Conservation (phyloP, 2,113 vertebrate genomes). For the Mastomys natalensis region DNA sequence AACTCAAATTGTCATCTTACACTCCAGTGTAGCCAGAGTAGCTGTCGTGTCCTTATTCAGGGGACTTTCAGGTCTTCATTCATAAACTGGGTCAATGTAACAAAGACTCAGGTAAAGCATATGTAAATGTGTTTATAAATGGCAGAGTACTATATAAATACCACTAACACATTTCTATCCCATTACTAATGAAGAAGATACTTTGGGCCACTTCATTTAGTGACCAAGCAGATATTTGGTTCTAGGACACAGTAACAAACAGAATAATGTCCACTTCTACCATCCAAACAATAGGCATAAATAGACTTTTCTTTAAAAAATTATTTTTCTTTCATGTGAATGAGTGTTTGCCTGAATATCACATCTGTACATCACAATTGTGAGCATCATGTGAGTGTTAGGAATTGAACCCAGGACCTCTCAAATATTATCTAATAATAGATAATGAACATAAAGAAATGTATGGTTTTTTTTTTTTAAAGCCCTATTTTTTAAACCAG, state of each 20-base stretch:
- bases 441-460: conserved; percentile 11
- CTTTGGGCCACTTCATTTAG: neutral
- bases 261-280: conserved; percentile 42
- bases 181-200: neutral
- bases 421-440: conserved; percentile 6
- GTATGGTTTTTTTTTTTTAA: neutral
- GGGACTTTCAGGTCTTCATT: neutral
- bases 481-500: neutral
- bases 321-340: neutral
- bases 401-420: neutral
- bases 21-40: neutral
- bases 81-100: conserved; percentile 18
- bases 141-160: neutral
- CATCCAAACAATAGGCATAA: neutral
- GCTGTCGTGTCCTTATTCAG: neutral
- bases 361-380: too few relatives aligned
- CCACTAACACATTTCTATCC: neutral
- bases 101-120: neutral
- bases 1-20: neutral
- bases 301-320: neutral
- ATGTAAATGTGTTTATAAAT: conserved; percentile 27
- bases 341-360: neutral
- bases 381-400: neutral
- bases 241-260: neutral
- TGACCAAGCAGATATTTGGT: neutral